Evolutionary conservation across 2,113 vertebrate species (phyloP).

Genomic region (Agapornis roseicollis): DNA sequence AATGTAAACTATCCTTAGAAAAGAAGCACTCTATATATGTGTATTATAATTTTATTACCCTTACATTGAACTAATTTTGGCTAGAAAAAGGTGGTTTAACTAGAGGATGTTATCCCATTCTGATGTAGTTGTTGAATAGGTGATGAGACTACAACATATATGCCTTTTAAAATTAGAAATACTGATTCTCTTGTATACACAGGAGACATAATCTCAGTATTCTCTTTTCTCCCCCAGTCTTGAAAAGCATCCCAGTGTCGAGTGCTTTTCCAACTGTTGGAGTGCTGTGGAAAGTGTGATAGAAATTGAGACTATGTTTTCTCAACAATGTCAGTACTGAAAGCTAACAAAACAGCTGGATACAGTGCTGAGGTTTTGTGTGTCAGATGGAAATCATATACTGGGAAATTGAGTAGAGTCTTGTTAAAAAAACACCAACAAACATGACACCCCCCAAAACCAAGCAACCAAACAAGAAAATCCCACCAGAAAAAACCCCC

Average conservation of each 20-base stretch:
- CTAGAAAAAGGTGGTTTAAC: background rate
- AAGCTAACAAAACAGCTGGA: background rate
- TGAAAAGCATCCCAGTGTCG: background rate
- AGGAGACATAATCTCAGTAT: background rate
- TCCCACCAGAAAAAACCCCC: accelerated
- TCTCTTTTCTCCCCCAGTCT: background rate
- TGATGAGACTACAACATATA: accelerated
- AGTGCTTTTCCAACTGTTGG: background rate
- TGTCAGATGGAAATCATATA: background rate
- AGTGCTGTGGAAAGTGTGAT: background rate
- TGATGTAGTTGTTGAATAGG: background rate
- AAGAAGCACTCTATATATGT: background rate
- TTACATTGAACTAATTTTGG: background rate
- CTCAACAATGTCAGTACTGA: background rate
- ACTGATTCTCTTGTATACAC: accelerated
- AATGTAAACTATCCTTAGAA: background rate
- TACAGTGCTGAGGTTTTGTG: background rate
- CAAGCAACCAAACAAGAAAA: background rate
- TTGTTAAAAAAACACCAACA: background rate
- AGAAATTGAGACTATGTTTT: background rate
- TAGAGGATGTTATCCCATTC: background rate
- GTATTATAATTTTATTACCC: background rate
- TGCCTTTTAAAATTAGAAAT: background rate
- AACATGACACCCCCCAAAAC: accelerated
- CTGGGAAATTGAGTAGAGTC: background rate